These are phyloP conservation scores for Harlomillsia oculata DNA, from an alignment of 1,140 invertebrate species.

Conservation along the genomic window DNA sequence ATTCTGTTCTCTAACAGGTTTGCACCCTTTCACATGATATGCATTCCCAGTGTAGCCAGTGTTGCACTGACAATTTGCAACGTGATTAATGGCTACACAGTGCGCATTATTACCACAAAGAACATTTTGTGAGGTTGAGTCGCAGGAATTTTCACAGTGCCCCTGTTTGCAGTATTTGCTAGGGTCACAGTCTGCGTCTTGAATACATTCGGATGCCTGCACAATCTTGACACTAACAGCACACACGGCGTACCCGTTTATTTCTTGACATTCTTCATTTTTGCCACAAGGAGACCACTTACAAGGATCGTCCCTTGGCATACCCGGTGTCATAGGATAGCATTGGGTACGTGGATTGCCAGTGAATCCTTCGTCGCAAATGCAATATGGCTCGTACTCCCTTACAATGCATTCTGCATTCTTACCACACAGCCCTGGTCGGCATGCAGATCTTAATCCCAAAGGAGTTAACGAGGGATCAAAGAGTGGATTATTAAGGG, in stretches of 20 bases:
- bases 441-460: not conserved
- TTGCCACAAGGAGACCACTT: conserved; percentile 66
- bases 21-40: conserved; percentile 62
- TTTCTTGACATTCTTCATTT: conserved; percentile 50
- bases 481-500: not conserved
- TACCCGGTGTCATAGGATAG: conserved; percentile 45
- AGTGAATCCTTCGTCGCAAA: conserved; percentile 41
- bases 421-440: conserved; percentile 3
- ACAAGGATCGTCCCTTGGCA: conserved; percentile 57
- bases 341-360: conserved; percentile 47
- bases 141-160: conserved; percentile 52
- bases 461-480: too few species aligned
- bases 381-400: conserved; percentile 66
- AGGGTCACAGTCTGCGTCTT: conserved; percentile 58
- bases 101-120: conserved; percentile 47
- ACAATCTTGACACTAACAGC: conserved; percentile 54
- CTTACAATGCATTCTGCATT: conserved; percentile 63
- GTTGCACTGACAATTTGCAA: conserved; percentile 61
- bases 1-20: conserved; percentile 53
- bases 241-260: conserved; percentile 55
- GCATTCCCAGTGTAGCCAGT: conserved; percentile 34
- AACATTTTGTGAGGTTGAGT: too few species aligned
- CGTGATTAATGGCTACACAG: conserved; percentile 46
- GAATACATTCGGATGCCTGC: conserved; percentile 61
- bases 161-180: conserved; percentile 61